A percentile compares a stretch with the other conserved stretches of the same genome.
phyloP scores from a whole-genome alignment of 2,888 invertebrate species.

The Lochmaea capreae region DNA sequence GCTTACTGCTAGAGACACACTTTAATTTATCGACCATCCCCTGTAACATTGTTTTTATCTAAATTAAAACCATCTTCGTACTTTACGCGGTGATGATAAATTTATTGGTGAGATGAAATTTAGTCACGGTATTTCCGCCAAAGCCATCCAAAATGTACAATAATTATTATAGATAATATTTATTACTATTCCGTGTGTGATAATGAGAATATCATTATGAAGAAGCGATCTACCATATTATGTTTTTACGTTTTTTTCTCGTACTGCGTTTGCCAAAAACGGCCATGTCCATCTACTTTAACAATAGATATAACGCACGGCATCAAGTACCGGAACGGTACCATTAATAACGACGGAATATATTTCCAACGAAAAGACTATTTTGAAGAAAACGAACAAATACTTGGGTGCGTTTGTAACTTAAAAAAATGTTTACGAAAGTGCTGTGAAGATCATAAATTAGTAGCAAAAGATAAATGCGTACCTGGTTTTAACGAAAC shows the following conservation, averaged over 20 bases:
- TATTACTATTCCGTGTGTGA: background rate
- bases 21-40: no score
- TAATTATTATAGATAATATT: background rate
- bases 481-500: background rate
- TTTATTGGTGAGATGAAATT: background rate
- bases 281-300: background rate
- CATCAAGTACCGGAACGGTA: background rate
- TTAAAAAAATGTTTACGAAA: slow-evolving; percentile 21
- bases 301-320: slow-evolving; percentile 26
- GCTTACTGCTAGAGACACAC: no score
- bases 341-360: slow-evolving; percentile 9
- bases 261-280: background rate
- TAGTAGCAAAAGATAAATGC: background rate
- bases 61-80: background rate
- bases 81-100: background rate
- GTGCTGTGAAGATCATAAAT: slow-evolving; percentile 20
- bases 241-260: background rate
- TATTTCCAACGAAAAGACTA: slow-evolving; percentile 6
- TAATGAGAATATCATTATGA: background rate
- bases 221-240: background rate
- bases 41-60: no score
- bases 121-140: background rate
- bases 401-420: slow-evolving; percentile 29
- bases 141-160: background rate
- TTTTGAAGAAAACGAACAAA: slow-evolving; percentile 12